Conservation (phyloP, 2,888 invertebrate genomes). For the Troides helena region DNA sequence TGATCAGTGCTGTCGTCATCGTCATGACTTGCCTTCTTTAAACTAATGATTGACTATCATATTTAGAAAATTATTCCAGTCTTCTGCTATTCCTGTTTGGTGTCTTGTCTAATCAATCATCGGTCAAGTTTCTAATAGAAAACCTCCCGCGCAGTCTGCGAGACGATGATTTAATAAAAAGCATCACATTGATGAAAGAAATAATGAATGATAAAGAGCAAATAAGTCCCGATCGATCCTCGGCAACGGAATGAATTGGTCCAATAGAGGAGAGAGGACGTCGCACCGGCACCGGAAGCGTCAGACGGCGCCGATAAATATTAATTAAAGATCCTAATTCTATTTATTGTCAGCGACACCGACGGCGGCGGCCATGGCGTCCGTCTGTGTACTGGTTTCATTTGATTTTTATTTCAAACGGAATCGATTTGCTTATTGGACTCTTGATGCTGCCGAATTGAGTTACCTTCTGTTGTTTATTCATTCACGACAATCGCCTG, state of each 20-base stretch:
- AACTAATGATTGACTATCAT: too few relatives aligned
- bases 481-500: too few relatives aligned
- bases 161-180: slow-evolving; percentile 6
- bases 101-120: too few relatives aligned
- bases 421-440: slow-evolving; percentile 12
- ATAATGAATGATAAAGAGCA: slow-evolving; percentile 25
- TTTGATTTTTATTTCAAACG: slow-evolving; percentile 16
- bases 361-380: slow-evolving; percentile 13
- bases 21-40: too few relatives aligned
- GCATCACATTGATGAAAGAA: slow-evolving; percentile 6
- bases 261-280: slow-evolving; percentile 34
- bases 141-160: too few relatives aligned
- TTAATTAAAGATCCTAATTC: slow-evolving; percentile 42
- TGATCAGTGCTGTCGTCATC: too few relatives aligned
- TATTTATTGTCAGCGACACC: slow-evolving; percentile 34
- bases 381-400: slow-evolving; percentile 24
- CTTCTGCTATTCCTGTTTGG: too few relatives aligned
- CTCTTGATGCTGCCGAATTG: slow-evolving; percentile 6
- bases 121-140: too few relatives aligned
- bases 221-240: slow-evolving; percentile 29
- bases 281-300: slow-evolving; percentile 34
- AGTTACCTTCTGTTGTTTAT: too few relatives aligned
- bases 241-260: slow-evolving; percentile 28
- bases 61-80: too few relatives aligned
- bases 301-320: slow-evolving; percentile 43